Evolutionary conservation across 2,888 invertebrate genomes (phyloP).

Genomic region (Cremastinae sp.): DNA sequence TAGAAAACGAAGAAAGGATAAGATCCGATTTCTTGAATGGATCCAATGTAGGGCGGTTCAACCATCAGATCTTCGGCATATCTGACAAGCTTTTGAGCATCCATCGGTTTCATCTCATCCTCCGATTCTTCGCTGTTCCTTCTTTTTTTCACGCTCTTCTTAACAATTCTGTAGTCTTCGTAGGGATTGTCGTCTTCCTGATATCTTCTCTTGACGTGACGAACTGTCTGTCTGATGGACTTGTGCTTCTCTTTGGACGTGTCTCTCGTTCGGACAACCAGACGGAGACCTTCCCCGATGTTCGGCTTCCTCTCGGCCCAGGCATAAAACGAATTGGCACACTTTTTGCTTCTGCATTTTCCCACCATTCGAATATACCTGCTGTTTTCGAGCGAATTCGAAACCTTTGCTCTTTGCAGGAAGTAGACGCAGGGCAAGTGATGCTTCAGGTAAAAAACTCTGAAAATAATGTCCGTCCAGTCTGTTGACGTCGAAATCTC

Average conservation of each 20-base stretch:
- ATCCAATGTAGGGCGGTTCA: constrained; percentile 81
- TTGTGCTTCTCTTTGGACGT: constrained; percentile 42
- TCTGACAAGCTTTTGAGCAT: constrained; percentile 6
- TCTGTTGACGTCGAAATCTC: constrained; percentile 14
- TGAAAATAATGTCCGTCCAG: constrained; percentile 51
- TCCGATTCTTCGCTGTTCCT: constrained; percentile 9
- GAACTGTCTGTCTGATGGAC: constrained; percentile 44
- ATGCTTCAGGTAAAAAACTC: constrained; percentile 35
- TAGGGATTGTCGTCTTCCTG: constrained; percentile 31
- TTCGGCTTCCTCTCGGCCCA: constrained; percentile 28
- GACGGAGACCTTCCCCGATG: constrained; percentile 7
- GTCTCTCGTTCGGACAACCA: constrained; percentile 46
- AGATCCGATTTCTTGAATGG: constrained; percentile 81
- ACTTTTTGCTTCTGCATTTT: constrained; percentile 43
- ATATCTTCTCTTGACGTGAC: constrained; percentile 22
- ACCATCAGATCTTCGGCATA: not conserved
- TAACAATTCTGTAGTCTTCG: constrained; percentile 39
- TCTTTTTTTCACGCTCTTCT: constrained; percentile 40
- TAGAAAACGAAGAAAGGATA: constrained; percentile 76
- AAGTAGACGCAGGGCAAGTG: constrained; percentile 50
- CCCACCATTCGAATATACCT: constrained; percentile 37
- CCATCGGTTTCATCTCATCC: not conserved
- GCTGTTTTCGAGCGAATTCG: constrained; percentile 8
- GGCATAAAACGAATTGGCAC: constrained; percentile 42
- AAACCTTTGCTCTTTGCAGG: constrained; percentile 44